Evolutionary conservation across 2,888 invertebrate species (phyloP).

Genomic region (Heliconius ethilla): DNA sequence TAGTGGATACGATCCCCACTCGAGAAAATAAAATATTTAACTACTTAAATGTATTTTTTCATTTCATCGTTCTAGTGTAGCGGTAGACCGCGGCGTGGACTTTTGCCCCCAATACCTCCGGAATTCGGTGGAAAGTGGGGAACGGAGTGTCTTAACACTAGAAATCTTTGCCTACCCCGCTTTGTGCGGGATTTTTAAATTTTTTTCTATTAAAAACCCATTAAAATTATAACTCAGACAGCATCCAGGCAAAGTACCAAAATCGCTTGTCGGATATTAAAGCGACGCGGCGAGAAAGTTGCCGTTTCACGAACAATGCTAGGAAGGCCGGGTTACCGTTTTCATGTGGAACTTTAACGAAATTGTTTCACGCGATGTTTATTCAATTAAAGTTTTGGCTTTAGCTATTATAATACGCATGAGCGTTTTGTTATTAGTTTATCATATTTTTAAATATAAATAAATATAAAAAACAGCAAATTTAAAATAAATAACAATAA

Average conservation of each 20-base stretch:
- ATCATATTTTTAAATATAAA: neutral
- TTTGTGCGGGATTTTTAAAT: neutral
- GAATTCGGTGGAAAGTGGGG: neutral
- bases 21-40: too few relatives aligned
- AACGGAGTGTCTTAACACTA: neutral
- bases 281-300: slow-evolving; percentile 37
- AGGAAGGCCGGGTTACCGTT: slow-evolving; percentile 72
- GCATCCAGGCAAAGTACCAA: slow-evolving; percentile 19
- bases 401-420: neutral
- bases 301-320: slow-evolving; percentile 72
- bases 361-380: slow-evolving; percentile 47
- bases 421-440: neutral
- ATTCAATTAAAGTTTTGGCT: slow-evolving; percentile 48
- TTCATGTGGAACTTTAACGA: slow-evolving; percentile 46
- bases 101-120: too few relatives aligned
- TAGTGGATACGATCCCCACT: too few relatives aligned
- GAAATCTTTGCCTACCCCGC: neutral
- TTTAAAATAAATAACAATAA: neutral
- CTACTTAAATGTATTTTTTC: too few relatives aligned
- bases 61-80: too few relatives aligned
- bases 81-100: too few relatives aligned
- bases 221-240: neutral
- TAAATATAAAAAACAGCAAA: too few relatives aligned
- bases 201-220: neutral
- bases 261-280: slow-evolving; percentile 37